Conservation (phyloP, 1,140 invertebrate genomes). For the Rhyacophila brunnea region DNA sequence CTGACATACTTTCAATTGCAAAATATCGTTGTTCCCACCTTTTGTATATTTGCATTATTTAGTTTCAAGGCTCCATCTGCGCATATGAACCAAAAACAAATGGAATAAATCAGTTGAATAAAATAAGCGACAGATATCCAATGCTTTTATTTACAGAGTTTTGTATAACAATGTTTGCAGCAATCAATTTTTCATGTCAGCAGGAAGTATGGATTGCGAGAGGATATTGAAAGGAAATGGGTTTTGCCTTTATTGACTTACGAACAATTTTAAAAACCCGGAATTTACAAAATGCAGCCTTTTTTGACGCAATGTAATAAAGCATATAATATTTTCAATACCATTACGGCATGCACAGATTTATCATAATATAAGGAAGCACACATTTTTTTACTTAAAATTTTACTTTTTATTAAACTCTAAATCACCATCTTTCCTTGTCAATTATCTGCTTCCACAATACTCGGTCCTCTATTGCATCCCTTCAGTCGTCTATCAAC, state of each 20-base stretch:
- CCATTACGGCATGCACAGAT: too few relatives aligned
- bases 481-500: too few relatives aligned
- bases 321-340: too few relatives aligned
- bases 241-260: conserved; percentile 3
- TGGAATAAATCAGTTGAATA: neutral
- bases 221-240: conserved; percentile 12
- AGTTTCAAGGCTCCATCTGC: neutral
- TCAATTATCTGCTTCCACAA: too few relatives aligned
- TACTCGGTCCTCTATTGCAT: too few relatives aligned
- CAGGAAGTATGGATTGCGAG: conserved; percentile 1
- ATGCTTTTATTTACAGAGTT: neutral
- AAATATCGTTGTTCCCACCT: neutral
- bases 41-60: neutral
- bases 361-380: too few relatives aligned
- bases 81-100: neutral
- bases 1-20: neutral
- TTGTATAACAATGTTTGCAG: neutral
- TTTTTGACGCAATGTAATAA: too few relatives aligned
- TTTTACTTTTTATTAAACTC: too few relatives aligned
- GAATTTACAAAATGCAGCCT: too few relatives aligned
- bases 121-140: neutral
- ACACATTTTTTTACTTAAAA: too few relatives aligned
- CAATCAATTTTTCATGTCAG: neutral
- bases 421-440: too few relatives aligned
- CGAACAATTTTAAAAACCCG: neutral